Conservation (phyloP, 1,140 invertebrate species). For the Mesaphorura yosii region DNA sequence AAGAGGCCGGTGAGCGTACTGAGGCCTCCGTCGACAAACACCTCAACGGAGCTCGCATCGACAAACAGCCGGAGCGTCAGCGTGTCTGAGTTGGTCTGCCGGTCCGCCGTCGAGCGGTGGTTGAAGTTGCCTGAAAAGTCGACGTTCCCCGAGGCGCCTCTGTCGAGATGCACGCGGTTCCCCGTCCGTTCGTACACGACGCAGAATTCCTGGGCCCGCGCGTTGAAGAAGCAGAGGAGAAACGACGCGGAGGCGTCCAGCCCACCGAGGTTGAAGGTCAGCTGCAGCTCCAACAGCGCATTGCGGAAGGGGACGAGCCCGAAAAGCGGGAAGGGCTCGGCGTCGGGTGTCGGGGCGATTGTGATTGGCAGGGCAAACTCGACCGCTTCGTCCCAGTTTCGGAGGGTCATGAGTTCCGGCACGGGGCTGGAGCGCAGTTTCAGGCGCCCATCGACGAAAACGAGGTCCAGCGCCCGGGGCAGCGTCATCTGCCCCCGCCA, state of each 20-base stretch:
- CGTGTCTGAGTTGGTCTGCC: conserved; percentile 1
- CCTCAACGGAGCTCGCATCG: conserved; percentile 18
- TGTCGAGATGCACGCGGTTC: conserved; percentile 12
- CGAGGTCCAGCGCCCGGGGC: conserved; percentile 6
- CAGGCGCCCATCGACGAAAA: background rate
- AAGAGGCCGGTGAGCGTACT: conserved; percentile 19
- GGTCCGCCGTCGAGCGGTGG: background rate
- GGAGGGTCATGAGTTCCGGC: background rate
- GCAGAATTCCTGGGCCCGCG: conserved; percentile 17
- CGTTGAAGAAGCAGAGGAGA: conserved; percentile 15
- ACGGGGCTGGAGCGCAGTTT: conserved; percentile 6
- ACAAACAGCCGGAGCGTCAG: conserved; percentile 5
- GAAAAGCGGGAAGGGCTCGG: background rate
- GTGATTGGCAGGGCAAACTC: background rate
- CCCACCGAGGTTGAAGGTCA: conserved; percentile 3
- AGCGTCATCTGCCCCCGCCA: conserved; percentile 26
- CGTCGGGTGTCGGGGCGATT: background rate
- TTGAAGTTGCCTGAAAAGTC: background rate
- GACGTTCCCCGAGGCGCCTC: conserved; percentile 10
- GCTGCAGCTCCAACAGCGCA: conserved; percentile 13
- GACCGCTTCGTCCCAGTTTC: background rate
- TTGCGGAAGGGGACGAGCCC: background rate
- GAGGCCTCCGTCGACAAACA: conserved; percentile 21
- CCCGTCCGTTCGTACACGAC: conserved; percentile 16
- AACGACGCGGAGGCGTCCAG: conserved; percentile 1